Percentiles rank a stretch among this genome's conserved stretches.
Conservation (phyloP, 2,113 vertebrate species). For the Gymnarchus niloticus region DNA sequence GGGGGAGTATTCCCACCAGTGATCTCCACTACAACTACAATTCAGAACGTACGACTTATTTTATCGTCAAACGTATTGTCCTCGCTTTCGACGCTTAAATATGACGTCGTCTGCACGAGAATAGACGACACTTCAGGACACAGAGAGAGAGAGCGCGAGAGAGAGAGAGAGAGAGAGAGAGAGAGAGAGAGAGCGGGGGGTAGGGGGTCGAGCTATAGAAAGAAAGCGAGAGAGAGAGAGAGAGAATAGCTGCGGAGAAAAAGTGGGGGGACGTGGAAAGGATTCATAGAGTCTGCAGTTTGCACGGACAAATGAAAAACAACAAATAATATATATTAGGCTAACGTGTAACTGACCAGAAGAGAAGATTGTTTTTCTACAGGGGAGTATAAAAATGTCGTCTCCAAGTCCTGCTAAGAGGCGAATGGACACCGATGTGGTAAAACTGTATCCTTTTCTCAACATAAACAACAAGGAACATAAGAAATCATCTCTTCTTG, state of each 20-base stretch:
- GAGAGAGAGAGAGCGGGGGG: conserved; percentile 17
- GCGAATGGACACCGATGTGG: conserved; percentile 82
- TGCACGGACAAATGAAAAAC: conserved; percentile 61
- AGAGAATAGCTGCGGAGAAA: conserved; percentile 36
- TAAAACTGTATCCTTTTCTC: conserved; percentile 78
- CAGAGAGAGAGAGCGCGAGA: conserved; percentile 14
- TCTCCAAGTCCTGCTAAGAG: conserved; percentile 78
- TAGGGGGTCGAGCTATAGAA: conserved; percentile 34
- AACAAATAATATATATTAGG: conserved; percentile 50
- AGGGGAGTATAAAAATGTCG: conserved; percentile 59
- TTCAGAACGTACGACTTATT: conserved; percentile 15
- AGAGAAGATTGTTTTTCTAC: conserved; percentile 32
- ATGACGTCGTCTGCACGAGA: conserved; percentile 55
- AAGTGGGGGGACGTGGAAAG: conserved; percentile 42
- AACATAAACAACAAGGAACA: conserved; percentile 22
- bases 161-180: conserved; percentile 13
- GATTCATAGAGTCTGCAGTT: conserved; percentile 37
- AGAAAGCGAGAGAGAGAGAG: conserved; percentile 3
- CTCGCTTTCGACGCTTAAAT: conserved; percentile 36
- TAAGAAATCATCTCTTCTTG: conserved; percentile 7
- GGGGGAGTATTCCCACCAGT: background rate
- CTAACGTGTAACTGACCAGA: conserved; percentile 51
- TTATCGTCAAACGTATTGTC: conserved; percentile 27
- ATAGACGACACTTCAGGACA: conserved; percentile 54
- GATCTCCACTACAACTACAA: conserved; percentile 43